These are phyloP conservation scores for Nephrocerus scutellatus DNA, from an alignment of 2,888 invertebrate species.

Conservation along the genomic window DNA sequence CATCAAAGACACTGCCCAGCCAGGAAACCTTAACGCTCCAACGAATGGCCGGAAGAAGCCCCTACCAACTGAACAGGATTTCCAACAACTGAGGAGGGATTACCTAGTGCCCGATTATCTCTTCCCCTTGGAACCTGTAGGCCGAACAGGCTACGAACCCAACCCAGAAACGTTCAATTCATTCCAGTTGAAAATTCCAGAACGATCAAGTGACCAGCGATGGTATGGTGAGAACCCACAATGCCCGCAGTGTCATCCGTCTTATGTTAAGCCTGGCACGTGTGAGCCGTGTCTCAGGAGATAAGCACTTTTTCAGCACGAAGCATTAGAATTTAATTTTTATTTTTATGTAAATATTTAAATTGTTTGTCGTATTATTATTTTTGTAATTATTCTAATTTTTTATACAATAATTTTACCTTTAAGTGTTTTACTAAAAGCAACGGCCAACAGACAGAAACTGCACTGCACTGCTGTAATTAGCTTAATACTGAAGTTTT, in stretches of 20 bases:
- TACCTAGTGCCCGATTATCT: conserved; percentile 57
- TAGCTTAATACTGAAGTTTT: no score
- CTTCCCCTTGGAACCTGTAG: conserved; percentile 53
- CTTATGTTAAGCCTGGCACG: conserved; percentile 55
- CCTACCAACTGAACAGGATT: conserved; percentile 28
- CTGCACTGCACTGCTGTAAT: no score
- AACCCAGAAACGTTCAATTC: conserved; percentile 54
- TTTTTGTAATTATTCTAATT: no score
- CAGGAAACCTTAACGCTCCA: conserved; percentile 11
- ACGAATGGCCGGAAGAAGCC: conserved; percentile 6
- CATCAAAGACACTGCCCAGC: conserved; percentile 32
- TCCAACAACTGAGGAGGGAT: conserved; percentile 54
- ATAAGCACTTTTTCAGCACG: conserved; percentile 25
- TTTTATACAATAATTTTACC: no score
- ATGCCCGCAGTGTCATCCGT: conserved; percentile 60
- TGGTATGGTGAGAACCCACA: conserved; percentile 56
- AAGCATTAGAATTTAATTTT: conserved; percentile 22
- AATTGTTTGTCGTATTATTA: no score
- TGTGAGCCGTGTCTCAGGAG: conserved; percentile 59
- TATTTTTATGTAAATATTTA: no score
- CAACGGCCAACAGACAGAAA: no score
- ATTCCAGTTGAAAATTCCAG: conserved; percentile 54
- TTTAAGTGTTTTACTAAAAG: no score
- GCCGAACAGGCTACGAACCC: conserved; percentile 54
- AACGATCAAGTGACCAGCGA: conserved; percentile 36